Base-by-base conservation (phyloP, 1,140 invertebrate species). In the Chionoecetes opilio region DNA sequence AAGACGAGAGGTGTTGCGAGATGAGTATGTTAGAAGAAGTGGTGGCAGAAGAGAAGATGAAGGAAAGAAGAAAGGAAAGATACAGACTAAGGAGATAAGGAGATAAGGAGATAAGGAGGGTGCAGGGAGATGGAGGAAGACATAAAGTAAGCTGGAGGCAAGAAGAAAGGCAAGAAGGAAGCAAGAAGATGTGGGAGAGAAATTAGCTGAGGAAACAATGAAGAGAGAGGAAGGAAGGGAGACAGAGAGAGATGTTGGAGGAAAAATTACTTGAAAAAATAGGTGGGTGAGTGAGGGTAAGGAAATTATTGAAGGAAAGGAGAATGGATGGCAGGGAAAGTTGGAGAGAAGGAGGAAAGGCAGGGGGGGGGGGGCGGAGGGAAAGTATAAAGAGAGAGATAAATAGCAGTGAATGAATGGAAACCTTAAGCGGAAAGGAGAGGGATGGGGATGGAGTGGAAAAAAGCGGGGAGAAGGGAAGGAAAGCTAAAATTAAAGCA, bases 101-200 rank as follows among this genome's bases (percentile, higher is more conserved):
- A 53, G 46, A n/a, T 0, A 53, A 53, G 8, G 46, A 53, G 46
- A 53, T 53, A 53, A 53, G 46, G 9, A 53, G 46, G 11, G 21
- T 53, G 21, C 63, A 11, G 6, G 63, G 21, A 75, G 63, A 75
- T 75, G n/a, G 21, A 75, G 21, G 26, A 75, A 75, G 63, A 75
- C 63, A n/a, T 75, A 75, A 75, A 75, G 63, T n/a, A 75, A 75
- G 63, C 26, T n/a, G n/a, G n/a, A 75, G 63, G 63, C 21, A 75
- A n/a, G n/a, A n/a, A 75, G 41, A 14, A 46, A 46, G 41, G 41
- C 5, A 46, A 46, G 41, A 14, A 46, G 41, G 41, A 46, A n/a
- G n/a, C n/a, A n/a, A 9, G 11, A 53, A 2, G 46, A 53, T 53
- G 11, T 14, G 46, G 46, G 46, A 53, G 46, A 53, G 46, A 53